Percentiles rank a stretch among this genome's conserved stretches.
Conservation (phyloP, 1,140 invertebrate genomes). For the Linepithema humile region DNA sequence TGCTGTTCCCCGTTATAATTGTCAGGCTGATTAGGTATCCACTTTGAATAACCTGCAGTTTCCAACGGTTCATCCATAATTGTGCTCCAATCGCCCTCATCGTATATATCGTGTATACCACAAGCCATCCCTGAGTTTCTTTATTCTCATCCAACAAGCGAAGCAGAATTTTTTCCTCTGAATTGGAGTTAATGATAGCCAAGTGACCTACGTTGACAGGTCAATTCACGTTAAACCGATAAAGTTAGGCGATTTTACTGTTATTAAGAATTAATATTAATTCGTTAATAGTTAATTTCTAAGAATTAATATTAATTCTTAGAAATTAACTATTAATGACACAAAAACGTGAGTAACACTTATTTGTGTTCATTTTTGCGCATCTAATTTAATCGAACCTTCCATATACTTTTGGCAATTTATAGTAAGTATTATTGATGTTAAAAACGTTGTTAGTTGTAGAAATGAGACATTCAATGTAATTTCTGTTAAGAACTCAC, state of each 20-base stretch:
- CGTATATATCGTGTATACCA: constrained; percentile 49
- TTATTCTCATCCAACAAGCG: constrained; percentile 34
- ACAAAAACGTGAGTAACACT: background rate
- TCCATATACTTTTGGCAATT: too few species aligned
- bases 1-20: constrained; percentile 25
- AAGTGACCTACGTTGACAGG: constrained; percentile 21
- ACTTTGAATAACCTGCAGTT: constrained; percentile 33
- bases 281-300: background rate
- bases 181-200: constrained; percentile 35
- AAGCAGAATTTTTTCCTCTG: constrained; percentile 43
- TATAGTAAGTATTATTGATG: background rate
- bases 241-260: background rate
- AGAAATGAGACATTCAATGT: background rate
- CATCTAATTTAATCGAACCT: too few species aligned
- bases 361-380: background rate
- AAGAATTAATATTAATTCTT: background rate
- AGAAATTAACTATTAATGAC: background rate
- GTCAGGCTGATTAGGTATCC: constrained; percentile 32
- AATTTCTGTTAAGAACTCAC: background rate
- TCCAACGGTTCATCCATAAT: constrained; percentile 34
- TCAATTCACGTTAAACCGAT: background rate
- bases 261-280: too few species aligned
- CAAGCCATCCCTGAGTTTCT: background rate
- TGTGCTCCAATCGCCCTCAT: constrained; percentile 50
- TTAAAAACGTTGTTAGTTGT: background rate